Base-by-base conservation (phyloP, 2,113 vertebrate species). In the Microcebus lehilahytsara region DNA sequence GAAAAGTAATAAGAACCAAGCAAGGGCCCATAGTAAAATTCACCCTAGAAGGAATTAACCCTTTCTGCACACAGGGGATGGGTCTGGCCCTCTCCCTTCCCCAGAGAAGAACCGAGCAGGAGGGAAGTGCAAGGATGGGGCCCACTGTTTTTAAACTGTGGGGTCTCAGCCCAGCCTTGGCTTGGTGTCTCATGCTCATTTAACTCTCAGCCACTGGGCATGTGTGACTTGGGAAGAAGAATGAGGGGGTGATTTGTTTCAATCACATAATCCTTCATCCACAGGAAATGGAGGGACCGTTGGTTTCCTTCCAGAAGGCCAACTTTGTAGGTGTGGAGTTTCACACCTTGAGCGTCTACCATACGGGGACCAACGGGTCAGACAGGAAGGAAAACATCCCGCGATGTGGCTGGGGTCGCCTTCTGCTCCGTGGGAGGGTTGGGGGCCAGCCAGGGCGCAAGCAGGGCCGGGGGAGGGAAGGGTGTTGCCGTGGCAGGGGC, bases 1-100 rank as follows among this genome's bases (percentile, higher is more conserved):
- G 97, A 93, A 97, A 98, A 97, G 97, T 93, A 97, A 92, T 71
- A 91, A 94, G 96, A 98, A 97, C 95, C 93, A 97, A 98, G 93
- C 96, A 88, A 97, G 80, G 78, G 71, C 90, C 96, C 93, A 83
- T 90, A 69, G 93, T 30, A 91, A 90, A 69, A 75, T 42, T 81
- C 37, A 83, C 84, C 53, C 74, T 7, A 25, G 85, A 93, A 95
- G 83, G 94, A 40, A 22, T 98, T 98, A 98, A 98, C 98, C 60
- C 95, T 62, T 97, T 98, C 69, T 93, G 69, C 91, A 71, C 87
- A 87, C 14, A 9, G 23, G 58, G 64, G 2, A 11, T 5, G 30
- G 22, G 1, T 9, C 0, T 34, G 30, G 32, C 49, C 34, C 16
- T 8, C 46, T 51, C 16, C 58, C 85, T 69, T 10, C 34, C 11